phyloP scores from a whole-genome alignment of 2,797 vertebrate species.

The Hydrocynus forskahlii region DNA sequence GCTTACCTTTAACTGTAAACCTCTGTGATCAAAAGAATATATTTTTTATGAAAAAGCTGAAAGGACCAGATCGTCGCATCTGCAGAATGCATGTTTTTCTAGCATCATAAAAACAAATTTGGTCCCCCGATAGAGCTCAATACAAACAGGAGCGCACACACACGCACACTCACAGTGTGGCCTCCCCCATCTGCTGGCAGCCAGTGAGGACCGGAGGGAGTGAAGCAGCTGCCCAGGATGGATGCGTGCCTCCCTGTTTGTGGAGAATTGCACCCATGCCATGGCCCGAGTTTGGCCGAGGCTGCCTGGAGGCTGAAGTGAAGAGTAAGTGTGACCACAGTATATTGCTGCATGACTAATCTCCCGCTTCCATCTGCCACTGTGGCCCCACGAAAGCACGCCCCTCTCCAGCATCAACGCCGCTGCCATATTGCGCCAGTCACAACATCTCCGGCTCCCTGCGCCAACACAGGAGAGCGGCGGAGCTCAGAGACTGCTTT shows the following conservation, averaged over 20 bases:
- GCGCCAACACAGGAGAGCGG: conserved; percentile 29
- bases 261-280: conserved; percentile 47
- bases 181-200: conserved; percentile 45
- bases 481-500: conserved; percentile 11
- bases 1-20: background rate
- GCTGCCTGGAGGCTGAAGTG: conserved; percentile 58
- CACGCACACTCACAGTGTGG: conserved; percentile 3
- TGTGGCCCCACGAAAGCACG: conserved; percentile 52
- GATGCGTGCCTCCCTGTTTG: conserved; percentile 49
- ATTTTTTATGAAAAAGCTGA: too few relatives aligned
- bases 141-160: conserved; percentile 13
- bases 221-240: conserved; percentile 57
- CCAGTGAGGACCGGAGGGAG: conserved; percentile 54
- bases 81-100: background rate
- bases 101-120: background rate
- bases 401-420: conserved; percentile 46
- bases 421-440: conserved; percentile 53
- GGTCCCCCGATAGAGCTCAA: background rate
- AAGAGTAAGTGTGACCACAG: conserved; percentile 66
- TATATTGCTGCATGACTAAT: conserved; percentile 77
- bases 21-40: background rate
- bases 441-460: conserved; percentile 53
- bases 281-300: conserved; percentile 51
- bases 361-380: conserved; percentile 76
- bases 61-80: background rate